Evolutionary conservation across 92 coral and sea anemone genomes (phyloP), one percentile per base, ranked within the genome.

Genomic region (Diadumene lineata): DNA sequence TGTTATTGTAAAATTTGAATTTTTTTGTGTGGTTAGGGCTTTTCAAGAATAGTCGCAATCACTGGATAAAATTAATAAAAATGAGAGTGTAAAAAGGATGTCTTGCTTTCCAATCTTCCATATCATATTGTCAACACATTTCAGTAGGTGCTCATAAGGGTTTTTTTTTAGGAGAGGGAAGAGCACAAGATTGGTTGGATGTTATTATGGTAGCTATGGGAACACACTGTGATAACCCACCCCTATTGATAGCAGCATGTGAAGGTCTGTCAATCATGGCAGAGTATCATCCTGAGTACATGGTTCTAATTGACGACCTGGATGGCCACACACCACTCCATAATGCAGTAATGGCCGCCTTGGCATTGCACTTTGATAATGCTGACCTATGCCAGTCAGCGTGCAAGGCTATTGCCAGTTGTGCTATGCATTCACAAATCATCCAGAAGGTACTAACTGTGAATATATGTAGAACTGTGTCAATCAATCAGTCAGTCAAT

Each of bases 181-280:
- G 53, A 51, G 80, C 72, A 56, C 87, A 73, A 19, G 11, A 22
- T 72, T 94, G 97, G 97, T 77, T 89, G 48, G 72, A 76, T 26
- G 84, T 84, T 32, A 88, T 89, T 23, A 73, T 84, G 57, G 63
- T 75, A 28, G 86, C 96, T 68, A 92, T 94, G 97, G 85, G 89
- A 85, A 82, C 70, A 25, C 97, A 86, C 70, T 87, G 87, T 26
- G 96, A 92, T 72, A 74, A 77, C 43, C 85, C 91, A 19, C 77
- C 71, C 29, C 79, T 91, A 27, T 82, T 91, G 65, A 74, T 70
- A 48, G 79, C 78, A 0, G 89, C 96, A 27, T 94, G 96, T 24
- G 80, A 79, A 27, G 83, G 91, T 55, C 64, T 94, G 70, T 67
- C 70, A 64, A 74, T 77, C 50, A 48, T 94, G 72, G 55, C 87